Evolutionary conservation across 2,888 invertebrate genomes (phyloP).

Genomic region (Pseudanteris insignis): DNA sequence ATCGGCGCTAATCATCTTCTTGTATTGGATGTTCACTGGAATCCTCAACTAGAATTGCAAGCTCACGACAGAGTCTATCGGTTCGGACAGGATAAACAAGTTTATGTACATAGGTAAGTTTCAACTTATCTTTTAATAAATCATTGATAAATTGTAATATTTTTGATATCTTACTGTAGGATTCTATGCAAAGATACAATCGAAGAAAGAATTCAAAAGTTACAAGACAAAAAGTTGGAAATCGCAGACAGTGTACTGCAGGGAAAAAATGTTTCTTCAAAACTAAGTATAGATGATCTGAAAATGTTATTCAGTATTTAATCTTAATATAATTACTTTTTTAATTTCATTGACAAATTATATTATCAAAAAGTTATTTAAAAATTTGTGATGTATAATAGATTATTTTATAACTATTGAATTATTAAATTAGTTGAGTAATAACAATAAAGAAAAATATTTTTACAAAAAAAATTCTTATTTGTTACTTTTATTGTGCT

Average conservation of each 20-base stretch:
- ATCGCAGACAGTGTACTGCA: conserved; percentile 83
- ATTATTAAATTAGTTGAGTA: no score
- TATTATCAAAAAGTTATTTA: no score
- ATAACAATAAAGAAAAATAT: no score
- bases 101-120: conserved; percentile 83
- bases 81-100: conserved; percentile 85
- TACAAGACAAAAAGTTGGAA: conserved; percentile 83
- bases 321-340: no score
- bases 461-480: no score
- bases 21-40: conserved; percentile 94
- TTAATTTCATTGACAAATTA: no score
- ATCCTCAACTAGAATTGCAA: conserved; percentile 94
- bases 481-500: no score
- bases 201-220: conserved; percentile 82
- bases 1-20: conserved; percentile 92
- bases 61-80: conserved; percentile 94
- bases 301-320: conserved; percentile 71
- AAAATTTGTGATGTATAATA: no score
- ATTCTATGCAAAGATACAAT: conserved; percentile 87
- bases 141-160: neutral
- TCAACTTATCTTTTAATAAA: neutral
- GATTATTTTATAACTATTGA: no score
- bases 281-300: conserved; percentile 83
- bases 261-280: conserved; percentile 74
- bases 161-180: no score